Evolutionary conservation across 2,113 vertebrate genomes (phyloP).

Genomic region (Ascaphus truei): DNA sequence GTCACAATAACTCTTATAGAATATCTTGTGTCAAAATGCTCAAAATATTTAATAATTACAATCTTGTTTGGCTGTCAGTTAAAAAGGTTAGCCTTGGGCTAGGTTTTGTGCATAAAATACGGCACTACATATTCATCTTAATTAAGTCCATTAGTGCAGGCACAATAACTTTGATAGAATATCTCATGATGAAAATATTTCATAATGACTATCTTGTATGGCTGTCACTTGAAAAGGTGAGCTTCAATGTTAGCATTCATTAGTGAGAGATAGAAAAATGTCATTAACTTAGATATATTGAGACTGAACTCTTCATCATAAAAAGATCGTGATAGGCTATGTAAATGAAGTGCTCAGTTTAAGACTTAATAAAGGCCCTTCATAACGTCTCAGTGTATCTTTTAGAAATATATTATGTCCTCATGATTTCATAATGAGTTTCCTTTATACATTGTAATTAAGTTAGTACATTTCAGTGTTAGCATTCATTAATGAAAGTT

Average conservation of each 20-base stretch:
- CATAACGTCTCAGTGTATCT: background rate
- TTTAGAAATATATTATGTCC: background rate
- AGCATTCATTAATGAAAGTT: background rate
- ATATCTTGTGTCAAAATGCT: background rate
- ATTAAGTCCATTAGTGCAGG: slow-evolving; percentile 18
- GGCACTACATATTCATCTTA: background rate
- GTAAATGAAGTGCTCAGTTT: slow-evolving; percentile 11
- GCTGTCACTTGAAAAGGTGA: slow-evolving; percentile 22
- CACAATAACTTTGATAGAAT: background rate
- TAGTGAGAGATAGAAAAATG: slow-evolving; percentile 4
- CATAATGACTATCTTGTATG: slow-evolving; percentile 7
- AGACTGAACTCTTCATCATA: background rate
- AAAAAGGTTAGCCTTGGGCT: slow-evolving; percentile 5
- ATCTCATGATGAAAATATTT: slow-evolving; percentile 6
- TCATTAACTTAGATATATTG: slow-evolving; percentile 12
- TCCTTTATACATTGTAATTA: slow-evolving; percentile 14
- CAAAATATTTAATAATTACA: slow-evolving; percentile 2
- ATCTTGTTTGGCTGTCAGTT: slow-evolving; percentile 20
- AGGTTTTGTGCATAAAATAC: background rate
- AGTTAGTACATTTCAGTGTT: background rate
- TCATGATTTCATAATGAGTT: background rate
- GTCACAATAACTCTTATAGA: background rate
- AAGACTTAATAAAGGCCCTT: slow-evolving; percentile 10
- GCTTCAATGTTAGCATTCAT: slow-evolving; percentile 13
- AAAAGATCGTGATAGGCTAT: slow-evolving; percentile 7